Conservation (phyloP, 2,797 vertebrate genomes). For the Anguilla anguilla region DNA sequence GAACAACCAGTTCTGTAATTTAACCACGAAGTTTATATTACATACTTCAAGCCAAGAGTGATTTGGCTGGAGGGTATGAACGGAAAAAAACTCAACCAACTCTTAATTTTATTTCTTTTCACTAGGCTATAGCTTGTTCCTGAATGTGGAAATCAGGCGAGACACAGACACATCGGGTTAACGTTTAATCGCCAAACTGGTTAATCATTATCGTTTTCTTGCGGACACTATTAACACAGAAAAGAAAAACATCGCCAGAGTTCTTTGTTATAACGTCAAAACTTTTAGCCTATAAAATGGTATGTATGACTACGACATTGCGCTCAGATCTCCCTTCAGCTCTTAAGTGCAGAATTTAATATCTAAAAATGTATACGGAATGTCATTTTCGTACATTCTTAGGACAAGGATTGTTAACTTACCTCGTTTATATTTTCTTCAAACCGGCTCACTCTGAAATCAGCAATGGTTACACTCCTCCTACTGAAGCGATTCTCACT, state of each 20-base stretch:
- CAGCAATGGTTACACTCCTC: background rate
- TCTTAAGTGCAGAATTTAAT: background rate
- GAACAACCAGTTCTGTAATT: background rate
- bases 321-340: background rate
- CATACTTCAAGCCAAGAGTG: background rate
- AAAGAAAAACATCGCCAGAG: background rate
- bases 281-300: background rate
- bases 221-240: background rate
- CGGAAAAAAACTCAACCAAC: background rate
- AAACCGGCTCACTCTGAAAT: background rate
- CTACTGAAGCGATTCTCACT: background rate
- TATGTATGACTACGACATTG: background rate
- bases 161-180: background rate
- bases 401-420: conserved; percentile 12
- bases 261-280: background rate
- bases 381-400: background rate
- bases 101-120: background rate
- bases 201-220: background rate
- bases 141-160: background rate
- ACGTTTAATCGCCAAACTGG: background rate
- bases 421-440: conserved; percentile 21
- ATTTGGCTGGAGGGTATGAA: background rate
- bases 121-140: background rate
- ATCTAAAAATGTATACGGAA: background rate
- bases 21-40: background rate